Conservation (phyloP, 2,797 vertebrate species). For the Malurus splendens region DNA sequence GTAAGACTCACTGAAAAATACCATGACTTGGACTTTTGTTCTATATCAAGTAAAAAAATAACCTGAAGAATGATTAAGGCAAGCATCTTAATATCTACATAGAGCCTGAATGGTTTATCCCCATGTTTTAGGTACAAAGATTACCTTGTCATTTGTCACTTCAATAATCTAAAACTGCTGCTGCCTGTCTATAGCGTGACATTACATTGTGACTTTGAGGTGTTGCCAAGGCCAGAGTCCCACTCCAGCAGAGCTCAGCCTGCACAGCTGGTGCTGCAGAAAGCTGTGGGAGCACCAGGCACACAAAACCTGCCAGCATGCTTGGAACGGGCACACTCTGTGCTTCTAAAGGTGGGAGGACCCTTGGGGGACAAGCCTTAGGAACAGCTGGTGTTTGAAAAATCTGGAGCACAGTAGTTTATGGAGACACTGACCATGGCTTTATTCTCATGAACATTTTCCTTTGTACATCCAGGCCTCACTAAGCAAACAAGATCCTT, state of each 20-base stretch:
- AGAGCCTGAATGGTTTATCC: rapidly evolving
- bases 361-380: not conserved
- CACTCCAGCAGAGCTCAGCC: not conserved
- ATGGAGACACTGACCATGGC: not conserved
- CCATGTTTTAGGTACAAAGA: not conserved
- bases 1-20: not conserved
- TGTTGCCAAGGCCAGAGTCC: not conserved
- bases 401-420: not conserved
- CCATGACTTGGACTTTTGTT: not conserved
- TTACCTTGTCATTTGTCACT: not conserved
- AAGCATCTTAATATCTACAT: not conserved
- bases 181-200: rapidly evolving
- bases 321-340: not conserved
- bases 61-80: not conserved
- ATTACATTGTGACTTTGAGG: rapidly evolving
- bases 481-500: not conserved
- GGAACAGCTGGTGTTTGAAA: not conserved
- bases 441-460: not conserved
- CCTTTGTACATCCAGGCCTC: not conserved
- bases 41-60: not conserved
- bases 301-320: not conserved
- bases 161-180: not conserved
- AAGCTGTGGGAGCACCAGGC: not conserved
- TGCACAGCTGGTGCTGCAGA: not conserved
- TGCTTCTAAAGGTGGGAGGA: not conserved